Evolutionary conservation across 1,140 invertebrate genomes (phyloP).

Genomic region (Conus ventricosus): DNA sequence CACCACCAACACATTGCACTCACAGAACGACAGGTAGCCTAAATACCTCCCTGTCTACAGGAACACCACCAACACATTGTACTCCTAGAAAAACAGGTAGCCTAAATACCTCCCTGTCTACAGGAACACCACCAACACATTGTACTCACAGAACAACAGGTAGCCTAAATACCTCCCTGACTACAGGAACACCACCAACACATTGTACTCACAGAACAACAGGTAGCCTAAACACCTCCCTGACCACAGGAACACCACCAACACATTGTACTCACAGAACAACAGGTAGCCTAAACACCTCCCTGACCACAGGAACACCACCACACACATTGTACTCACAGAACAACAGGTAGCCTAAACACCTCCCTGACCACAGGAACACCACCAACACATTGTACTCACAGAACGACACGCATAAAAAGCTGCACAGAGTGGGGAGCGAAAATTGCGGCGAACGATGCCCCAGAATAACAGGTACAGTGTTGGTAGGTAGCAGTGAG

Average conservation of each 20-base stretch:
- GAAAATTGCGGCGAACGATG: too few relatives aligned
- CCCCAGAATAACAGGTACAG: too few relatives aligned
- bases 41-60: not conserved
- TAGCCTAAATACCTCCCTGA: not conserved
- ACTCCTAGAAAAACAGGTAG: slow-evolving; percentile 65
- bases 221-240: slow-evolving; percentile 83
- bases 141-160: slow-evolving; percentile 16
- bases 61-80: not conserved
- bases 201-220: not conserved
- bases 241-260: slow-evolving; percentile 36
- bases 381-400: too few relatives aligned
- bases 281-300: slow-evolving; percentile 27
- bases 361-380: not conserved
- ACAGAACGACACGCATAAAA: too few relatives aligned
- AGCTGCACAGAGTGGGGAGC: too few relatives aligned
- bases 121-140: slow-evolving; percentile 21
- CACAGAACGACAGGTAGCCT: slow-evolving; percentile 29
- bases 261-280: not conserved
- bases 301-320: not conserved
- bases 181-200: not conserved
- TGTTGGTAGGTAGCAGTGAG: too few relatives aligned
- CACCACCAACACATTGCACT: too few relatives aligned
- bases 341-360: slow-evolving; percentile 31
- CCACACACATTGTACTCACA: too few relatives aligned
- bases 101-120: slow-evolving; percentile 83